Base-by-base conservation (phyloP, 2,797 vertebrate genomes). In the Malacoctenus gilli region DNA sequence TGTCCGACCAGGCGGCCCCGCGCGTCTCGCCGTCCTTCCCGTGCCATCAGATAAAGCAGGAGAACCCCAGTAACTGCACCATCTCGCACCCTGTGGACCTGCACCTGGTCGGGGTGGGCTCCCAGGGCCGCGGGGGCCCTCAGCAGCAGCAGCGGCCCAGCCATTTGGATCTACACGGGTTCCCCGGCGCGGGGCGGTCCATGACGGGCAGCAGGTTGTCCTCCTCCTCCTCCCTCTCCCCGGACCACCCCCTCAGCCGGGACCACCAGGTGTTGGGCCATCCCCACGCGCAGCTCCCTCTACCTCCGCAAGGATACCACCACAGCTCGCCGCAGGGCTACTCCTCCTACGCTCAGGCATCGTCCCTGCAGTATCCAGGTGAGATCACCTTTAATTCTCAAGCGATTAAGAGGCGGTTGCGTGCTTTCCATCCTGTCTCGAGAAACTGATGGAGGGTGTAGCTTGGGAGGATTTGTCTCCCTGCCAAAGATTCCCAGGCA, bases 291-390 rank as follows among this genome's bases (percentile, higher is more conserved):
- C 88, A 92, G 34, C 85, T 94, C 78, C 84, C 93, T 2, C 88
- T 95, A 40, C 83, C 83, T 71, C 64, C 93, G 12, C 93, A 92
- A 2, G 95, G 93, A 18, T 96, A 94, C 83, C 94, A 94, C 58
- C 83, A 89, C 28, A 63, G 61, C 69, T 80, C 92, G 0, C 86
- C 92, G 7, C 87, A 92, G 1, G 89, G 91, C 59, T 98, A 93
- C 71, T 69, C 92, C 28, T 51, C 93, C 22, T 97, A 94, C 78
- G 93, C 94, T 77, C 92, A 95, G 63, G 84, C 89, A n/a, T 87
- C 90, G 0, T 65, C 94, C 0, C 83, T 96, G 50, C 96, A 95
- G 74, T 99, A 95, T 84, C 95, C 95, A 95, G 97, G 97, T 98
- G 74, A 94, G 95, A 47, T n/a, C 20, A 18, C 13, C 5, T 23